phyloP scores from a whole-genome alignment of 2,113 vertebrate genomes.

The Athene noctua region DNA sequence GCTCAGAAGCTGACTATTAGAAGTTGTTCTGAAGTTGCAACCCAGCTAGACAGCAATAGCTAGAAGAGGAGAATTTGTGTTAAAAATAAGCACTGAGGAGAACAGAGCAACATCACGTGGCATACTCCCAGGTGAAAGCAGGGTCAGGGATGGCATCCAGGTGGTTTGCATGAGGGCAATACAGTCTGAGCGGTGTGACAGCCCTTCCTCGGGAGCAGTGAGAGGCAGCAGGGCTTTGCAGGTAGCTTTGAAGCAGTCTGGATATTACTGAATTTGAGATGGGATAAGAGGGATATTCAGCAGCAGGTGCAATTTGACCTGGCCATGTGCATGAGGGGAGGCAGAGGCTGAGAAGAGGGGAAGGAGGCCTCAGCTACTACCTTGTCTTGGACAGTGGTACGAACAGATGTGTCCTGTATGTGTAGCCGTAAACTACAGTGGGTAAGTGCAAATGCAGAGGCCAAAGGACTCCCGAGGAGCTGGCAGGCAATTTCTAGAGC shows the following conservation, averaged over 20 bases:
- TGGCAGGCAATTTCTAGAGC: background rate
- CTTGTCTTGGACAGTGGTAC: background rate
- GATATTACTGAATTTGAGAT: background rate
- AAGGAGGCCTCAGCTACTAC: background rate
- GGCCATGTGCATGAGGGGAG: background rate
- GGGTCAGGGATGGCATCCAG: background rate
- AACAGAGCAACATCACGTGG: background rate
- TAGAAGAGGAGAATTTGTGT: background rate
- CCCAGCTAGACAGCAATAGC: background rate
- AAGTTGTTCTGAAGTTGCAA: background rate
- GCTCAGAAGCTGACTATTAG: background rate
- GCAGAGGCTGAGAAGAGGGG: background rate
- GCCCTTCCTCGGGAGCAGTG: background rate
- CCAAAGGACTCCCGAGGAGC: background rate
- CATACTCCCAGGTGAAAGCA: background rate
- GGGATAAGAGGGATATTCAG: background rate
- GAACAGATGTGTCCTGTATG: background rate
- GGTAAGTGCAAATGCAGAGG: background rate
- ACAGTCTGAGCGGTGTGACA: background rate
- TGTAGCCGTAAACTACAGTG: background rate
- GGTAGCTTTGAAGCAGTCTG: background rate
- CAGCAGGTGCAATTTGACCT: background rate
- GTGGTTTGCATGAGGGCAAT: background rate
- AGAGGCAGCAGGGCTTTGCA: background rate
- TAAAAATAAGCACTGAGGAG: background rate